Percentiles rank a stretch among this genome's conserved stretches.
phyloP scores from a whole-genome alignment of 2,113 vertebrate species.

The Elachura formosa region DNA sequence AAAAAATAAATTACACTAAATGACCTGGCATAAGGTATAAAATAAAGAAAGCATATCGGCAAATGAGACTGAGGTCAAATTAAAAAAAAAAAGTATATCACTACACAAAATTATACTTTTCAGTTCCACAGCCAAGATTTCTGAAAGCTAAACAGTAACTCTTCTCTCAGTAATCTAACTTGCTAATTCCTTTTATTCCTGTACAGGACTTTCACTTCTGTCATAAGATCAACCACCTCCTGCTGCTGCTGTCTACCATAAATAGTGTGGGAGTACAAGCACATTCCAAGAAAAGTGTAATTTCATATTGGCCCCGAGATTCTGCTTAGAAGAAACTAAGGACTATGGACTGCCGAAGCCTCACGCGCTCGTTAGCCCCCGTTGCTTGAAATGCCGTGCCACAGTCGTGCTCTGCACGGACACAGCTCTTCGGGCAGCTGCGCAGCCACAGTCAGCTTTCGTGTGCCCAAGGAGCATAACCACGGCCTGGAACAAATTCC shows the following conservation, averaged over 20 bases:
- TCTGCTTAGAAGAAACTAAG: not conserved
- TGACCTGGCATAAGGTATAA: not conserved
- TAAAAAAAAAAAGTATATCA: not conserved
- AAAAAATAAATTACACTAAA: not conserved
- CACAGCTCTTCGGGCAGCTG: not conserved
- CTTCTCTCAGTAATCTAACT: not conserved
- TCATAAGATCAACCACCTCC: not conserved
- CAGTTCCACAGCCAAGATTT: not conserved
- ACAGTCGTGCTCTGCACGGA: not conserved
- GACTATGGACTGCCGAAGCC: not conserved
- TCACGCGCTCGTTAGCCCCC: not conserved
- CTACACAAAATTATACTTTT: not conserved
- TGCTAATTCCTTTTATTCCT: not conserved
- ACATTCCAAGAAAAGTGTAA: not conserved
- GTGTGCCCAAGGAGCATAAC: accelerated
- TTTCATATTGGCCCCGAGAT: not conserved
- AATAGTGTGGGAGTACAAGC: not conserved
- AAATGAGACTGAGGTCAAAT: not conserved
- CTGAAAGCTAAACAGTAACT: not conserved
- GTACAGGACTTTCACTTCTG: not conserved
- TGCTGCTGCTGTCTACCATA: not conserved
- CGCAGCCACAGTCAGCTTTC: not conserved
- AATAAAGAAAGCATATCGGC: not conserved
- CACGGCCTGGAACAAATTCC: not conserved
- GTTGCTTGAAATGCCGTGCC: not conserved